phyloP scores from a whole-genome alignment of 2,888 invertebrate genomes.

The Alitta virens region DNA sequence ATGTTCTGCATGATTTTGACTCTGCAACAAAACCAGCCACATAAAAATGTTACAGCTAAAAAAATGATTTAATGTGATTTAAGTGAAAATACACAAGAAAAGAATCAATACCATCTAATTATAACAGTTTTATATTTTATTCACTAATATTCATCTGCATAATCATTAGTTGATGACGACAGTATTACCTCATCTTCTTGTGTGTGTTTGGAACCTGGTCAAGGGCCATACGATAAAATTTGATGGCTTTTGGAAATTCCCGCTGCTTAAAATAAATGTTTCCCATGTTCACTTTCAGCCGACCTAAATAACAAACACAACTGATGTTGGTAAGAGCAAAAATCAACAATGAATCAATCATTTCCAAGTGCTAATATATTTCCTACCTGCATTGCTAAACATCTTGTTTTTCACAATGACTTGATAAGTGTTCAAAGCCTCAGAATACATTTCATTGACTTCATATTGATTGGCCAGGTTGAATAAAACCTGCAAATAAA shows the following conservation, averaged over 20 bases:
- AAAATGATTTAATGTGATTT: too few species aligned
- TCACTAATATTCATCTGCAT: too few species aligned
- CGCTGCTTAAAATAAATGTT: constrained; percentile 94
- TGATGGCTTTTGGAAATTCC: constrained; percentile 89
- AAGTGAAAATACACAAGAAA: too few species aligned
- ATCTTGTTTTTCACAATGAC: constrained; percentile 85
- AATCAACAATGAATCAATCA: too few species aligned
- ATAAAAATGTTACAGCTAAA: too few species aligned
- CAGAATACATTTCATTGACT: constrained; percentile 89
- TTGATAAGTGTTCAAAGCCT: constrained; percentile 93
- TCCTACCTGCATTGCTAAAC: constrained; percentile 79
- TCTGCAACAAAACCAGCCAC: constrained; percentile 61
- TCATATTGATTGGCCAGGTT: constrained; percentile 94
- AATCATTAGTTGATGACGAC: too few species aligned
- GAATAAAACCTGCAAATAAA: constrained; percentile 76
- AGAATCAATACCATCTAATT: not conserved
- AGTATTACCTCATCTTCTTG: constrained; percentile 82
- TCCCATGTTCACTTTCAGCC: constrained; percentile 95
- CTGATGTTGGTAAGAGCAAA: too few species aligned
- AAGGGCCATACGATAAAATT: constrained; percentile 96
- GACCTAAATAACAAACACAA: constrained; percentile 61
- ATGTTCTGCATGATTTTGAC: constrained; percentile 98
- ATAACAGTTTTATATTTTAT: not conserved
- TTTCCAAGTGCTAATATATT: not conserved
- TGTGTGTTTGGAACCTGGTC: constrained; percentile 91